Percentiles rank a stretch among this genome's conserved stretches.
These are phyloP conservation scores for Trachelus tabidus DNA, from an alignment of 2,888 invertebrate genomes.

Conservation along the genomic window DNA sequence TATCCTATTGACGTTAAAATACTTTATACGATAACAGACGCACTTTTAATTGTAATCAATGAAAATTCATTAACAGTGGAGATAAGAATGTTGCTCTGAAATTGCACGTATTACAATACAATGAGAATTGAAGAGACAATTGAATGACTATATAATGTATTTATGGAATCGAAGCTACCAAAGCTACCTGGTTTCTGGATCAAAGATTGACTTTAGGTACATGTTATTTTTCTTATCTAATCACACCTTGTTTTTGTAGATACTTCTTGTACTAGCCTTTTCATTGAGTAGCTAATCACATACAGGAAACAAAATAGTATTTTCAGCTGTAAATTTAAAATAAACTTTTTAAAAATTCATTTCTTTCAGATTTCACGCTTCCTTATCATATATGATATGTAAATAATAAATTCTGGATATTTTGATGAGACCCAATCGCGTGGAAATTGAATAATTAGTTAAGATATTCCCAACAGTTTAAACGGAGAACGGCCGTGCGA, in stretches of 20 bases:
- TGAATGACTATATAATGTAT: not conserved
- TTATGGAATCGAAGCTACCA: not conserved
- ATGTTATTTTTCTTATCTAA: not conserved
- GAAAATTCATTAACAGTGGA: not conserved
- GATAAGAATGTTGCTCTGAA: not conserved
- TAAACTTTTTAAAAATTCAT: too few relatives aligned
- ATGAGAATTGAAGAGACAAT: not conserved
- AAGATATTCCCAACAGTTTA: not conserved
- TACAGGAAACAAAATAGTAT: not conserved
- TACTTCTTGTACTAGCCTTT: not conserved
- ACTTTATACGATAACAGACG: not conserved
- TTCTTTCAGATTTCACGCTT: not conserved
- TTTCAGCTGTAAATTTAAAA: too few relatives aligned
- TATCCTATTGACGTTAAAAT: not conserved
- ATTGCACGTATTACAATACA: not conserved
- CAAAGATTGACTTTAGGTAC: not conserved
- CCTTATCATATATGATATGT: not conserved
- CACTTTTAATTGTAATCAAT: not conserved
- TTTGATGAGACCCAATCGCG: not conserved
- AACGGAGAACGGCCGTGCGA: not conserved
- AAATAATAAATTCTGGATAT: not conserved
- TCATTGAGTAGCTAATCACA: not conserved
- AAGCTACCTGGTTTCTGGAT: not conserved
- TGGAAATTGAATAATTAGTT: not conserved
- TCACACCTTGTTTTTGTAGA: not conserved